Percentiles rank a stretch among this genome's conserved stretches.
Evolutionary conservation across 2,888 invertebrate species (phyloP).

Genomic region (Eurois occulta): DNA sequence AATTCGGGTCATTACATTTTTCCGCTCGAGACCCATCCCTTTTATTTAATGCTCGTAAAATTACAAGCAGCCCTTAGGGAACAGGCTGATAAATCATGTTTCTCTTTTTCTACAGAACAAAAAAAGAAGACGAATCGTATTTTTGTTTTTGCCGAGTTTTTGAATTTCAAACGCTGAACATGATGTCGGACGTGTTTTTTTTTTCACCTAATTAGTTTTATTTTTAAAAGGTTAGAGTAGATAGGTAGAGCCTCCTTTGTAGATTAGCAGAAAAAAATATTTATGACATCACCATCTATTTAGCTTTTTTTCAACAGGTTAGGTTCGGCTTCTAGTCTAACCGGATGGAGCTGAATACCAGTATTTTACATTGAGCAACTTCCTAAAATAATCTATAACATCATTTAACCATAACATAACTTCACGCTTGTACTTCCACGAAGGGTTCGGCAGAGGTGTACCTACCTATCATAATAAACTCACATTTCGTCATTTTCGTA

Average conservation of each 20-base stretch:
- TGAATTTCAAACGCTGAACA: slow-evolving; percentile 16
- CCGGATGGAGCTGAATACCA: too few species aligned
- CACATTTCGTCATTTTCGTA: background rate
- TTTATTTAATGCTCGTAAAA: slow-evolving; percentile 59
- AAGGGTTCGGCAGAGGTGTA: background rate
- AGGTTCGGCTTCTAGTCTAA: background rate
- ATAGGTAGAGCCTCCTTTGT: background rate
- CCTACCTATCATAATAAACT: background rate
- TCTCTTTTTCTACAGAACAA: slow-evolving; percentile 16
- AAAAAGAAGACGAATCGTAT: slow-evolving; percentile 29
- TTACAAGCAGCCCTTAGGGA: slow-evolving; percentile 46
- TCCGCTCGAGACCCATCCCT: slow-evolving; percentile 34
- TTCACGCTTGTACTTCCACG: too few species aligned
- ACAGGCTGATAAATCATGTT: slow-evolving; percentile 51
- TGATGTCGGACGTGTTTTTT: background rate
- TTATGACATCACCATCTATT: background rate
- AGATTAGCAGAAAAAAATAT: background rate
- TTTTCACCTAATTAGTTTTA: background rate
- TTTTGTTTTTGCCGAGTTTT: slow-evolving; percentile 37
- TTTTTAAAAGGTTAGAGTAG: background rate
- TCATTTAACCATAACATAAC: too few species aligned
- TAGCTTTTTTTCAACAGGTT: background rate
- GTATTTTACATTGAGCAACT: too few species aligned
- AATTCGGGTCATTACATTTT: slow-evolving; percentile 55
- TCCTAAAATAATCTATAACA: too few species aligned